Evolutionary conservation across 2,888 invertebrate genomes (phyloP).

Genomic region (Cryptosula pallasiana): DNA sequence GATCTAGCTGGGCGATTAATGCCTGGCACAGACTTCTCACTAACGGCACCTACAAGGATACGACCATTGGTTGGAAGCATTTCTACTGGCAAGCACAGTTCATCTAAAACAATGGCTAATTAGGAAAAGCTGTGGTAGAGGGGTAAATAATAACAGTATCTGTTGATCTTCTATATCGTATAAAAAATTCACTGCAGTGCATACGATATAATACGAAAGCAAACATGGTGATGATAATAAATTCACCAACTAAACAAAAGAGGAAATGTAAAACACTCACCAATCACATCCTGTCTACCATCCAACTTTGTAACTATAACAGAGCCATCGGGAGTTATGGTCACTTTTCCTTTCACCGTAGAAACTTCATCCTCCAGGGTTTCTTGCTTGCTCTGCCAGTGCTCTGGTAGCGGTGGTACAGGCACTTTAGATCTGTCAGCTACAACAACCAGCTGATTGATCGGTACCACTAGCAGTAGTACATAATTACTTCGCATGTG

Average conservation of each 20-base stretch:
- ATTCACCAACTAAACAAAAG: too few species aligned
- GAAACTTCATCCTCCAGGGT: not conserved
- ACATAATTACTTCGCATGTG: too few species aligned
- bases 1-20: not conserved
- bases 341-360: constrained; percentile 4
- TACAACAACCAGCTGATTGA: not conserved
- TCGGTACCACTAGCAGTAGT: too few species aligned
- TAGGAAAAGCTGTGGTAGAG: too few species aligned
- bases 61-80: not conserved
- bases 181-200: too few species aligned
- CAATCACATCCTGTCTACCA: not conserved
- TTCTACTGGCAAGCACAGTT: not conserved
- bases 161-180: too few species aligned
- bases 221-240: too few species aligned
- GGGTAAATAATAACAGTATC: too few species aligned
- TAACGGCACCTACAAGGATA: not conserved
- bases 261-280: too few species aligned
- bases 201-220: too few species aligned
- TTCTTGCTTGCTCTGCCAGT: not conserved
- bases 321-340: not conserved
- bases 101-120: too few species aligned
- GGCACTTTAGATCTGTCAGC: constrained; percentile 2
- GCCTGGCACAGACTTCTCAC: not conserved
- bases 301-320: not conserved
- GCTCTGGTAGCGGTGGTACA: not conserved